Evolutionary conservation across 2,797 vertebrate genomes (phyloP), one percentile per base, ranked within the genome.

Genomic region (Melanotaenia nigrans): DNA sequence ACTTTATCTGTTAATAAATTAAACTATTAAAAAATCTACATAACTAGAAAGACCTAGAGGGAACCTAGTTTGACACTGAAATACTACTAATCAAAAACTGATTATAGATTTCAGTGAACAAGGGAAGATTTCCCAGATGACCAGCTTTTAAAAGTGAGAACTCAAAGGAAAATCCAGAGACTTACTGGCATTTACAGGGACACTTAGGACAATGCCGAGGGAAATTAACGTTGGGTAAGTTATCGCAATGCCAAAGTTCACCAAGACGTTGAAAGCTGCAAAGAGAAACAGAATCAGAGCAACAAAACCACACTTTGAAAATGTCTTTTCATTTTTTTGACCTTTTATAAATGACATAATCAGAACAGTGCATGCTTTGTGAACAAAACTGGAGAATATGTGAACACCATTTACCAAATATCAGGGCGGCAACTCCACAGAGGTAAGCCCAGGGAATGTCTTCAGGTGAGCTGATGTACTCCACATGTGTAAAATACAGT

Each of bases 211-310:
- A 72, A 99, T 96, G 82, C 97, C 97, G 24, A 98, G 94, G 63
- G 97, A 99, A 91, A 99, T 99, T 90, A 97, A 90, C 13, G 94
- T 98, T 16, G 97, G 97, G 84, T 97, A 97, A 0, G 97, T 99
- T 83, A 99, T 91, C n/a, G 97, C 97, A 47, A 99, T 96, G 83
- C 97, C 97, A 90, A 99, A 99, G 93, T 99, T 98, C 83, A 99
- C 93, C 90, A 99, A 93, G 85, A 99, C 85, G 93, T 98, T 99
- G 93, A 99, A 99, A 90, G 97, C 97, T 99, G 93, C 68, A 84
- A 88, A 58, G 61, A 66, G 24, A 79, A 72, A 35, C 38, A 77
- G 85, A 85, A 70, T 65, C 24, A 68, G 33, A 72, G 35, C 12
- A 73, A n/a, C 56, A 53, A 47, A 55, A 51, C 40, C 1, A 45